These are phyloP conservation scores for Megalops cyprinoides DNA, from an alignment of 2,797 vertebrate genomes.

Conservation along the genomic window DNA sequence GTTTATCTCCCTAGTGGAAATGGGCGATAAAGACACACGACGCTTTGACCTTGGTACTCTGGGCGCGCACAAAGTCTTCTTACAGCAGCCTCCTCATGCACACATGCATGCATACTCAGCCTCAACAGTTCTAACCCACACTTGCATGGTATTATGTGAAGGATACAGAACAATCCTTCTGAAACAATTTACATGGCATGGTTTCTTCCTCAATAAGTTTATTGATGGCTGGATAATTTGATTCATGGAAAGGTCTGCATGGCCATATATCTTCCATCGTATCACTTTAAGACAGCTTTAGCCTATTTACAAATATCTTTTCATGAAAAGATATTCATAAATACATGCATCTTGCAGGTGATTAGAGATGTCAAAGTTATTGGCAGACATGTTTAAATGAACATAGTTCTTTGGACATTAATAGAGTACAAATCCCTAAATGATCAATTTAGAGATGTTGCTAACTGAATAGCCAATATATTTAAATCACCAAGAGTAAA, in stretches of 20 bases:
- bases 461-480: not conserved
- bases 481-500: constrained; percentile 10
- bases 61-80: constrained; percentile 6
- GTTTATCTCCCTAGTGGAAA: constrained; percentile 17
- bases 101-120: not conserved
- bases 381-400: constrained; percentile 11
- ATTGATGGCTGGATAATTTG: not conserved
- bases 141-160: not conserved
- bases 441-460: not conserved
- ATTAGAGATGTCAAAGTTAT: constrained; percentile 17
- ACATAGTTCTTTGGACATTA: not conserved
- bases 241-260: not conserved
- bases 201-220: not conserved
- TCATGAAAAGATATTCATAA: not conserved
- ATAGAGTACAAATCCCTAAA: not conserved
- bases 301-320: not conserved
- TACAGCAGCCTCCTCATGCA: not conserved
- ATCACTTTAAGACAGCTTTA: not conserved
- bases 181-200: not conserved
- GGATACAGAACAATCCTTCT: constrained; percentile 10
- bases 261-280: not conserved
- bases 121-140: not conserved
- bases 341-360: constrained; percentile 3
- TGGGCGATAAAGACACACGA: constrained; percentile 11
- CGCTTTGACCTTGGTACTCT: not conserved